A percentile compares a stretch with the other conserved stretches of the same genome.
phyloP scores from a whole-genome alignment of 2,888 invertebrate genomes.

The Agrotis exclamationis region DNA sequence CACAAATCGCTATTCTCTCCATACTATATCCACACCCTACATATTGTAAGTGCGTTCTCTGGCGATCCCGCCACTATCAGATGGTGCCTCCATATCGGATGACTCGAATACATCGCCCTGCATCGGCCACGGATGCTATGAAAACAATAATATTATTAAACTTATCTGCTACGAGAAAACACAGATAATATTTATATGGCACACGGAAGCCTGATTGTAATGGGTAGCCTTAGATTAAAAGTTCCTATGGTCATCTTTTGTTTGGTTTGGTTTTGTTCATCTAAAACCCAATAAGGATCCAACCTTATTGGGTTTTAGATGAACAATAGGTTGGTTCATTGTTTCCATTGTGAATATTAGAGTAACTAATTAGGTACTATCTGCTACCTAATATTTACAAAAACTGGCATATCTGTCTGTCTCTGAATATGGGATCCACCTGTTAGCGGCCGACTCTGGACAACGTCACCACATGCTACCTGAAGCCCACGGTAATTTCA shows the following conservation, averaged over 20 bases:
- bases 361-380: not conserved
- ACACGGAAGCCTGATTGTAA: constrained; percentile 61
- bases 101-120: constrained; percentile 69
- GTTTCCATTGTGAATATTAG: not conserved
- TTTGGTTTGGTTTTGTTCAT: not conserved
- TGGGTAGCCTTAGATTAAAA: constrained; percentile 41
- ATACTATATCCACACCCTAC: constrained; percentile 33
- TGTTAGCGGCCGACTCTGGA: too few species aligned
- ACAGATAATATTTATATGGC: constrained; percentile 64
- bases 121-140: constrained; percentile 73
- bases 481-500: too few species aligned
- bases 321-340: constrained; percentile 23
- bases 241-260: constrained; percentile 22
- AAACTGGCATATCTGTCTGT: too few species aligned
- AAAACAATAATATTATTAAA: constrained; percentile 78
- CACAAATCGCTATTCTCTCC: too few species aligned
- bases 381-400: too few species aligned
- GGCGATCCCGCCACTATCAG: constrained; percentile 78
- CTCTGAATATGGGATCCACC: too few species aligned
- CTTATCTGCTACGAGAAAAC: constrained; percentile 62
- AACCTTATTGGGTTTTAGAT: constrained; percentile 26
- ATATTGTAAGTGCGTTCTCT: constrained; percentile 73
- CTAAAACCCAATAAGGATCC: too few species aligned
- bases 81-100: constrained; percentile 83
- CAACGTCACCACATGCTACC: too few species aligned